These are phyloP conservation scores for Agapornis canus DNA, from an alignment of 2,797 vertebrate species.

Conservation along the genomic window DNA sequence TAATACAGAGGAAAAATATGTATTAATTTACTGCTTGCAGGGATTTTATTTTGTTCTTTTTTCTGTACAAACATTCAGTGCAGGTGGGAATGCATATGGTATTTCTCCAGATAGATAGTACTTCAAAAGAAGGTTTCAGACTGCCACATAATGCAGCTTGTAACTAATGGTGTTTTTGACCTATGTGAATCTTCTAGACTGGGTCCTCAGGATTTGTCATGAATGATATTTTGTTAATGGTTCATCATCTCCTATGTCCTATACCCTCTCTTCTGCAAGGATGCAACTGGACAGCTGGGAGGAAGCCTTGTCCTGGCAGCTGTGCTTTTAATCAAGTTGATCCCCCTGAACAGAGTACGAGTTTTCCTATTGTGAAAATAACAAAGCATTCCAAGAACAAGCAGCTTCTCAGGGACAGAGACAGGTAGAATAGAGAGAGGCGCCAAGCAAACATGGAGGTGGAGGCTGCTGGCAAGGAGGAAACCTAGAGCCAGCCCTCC, in stretches of 20 bases:
- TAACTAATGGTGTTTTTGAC: neutral
- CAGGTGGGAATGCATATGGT: neutral
- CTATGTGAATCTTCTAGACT: neutral
- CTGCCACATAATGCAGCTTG: neutral
- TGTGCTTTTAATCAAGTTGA: neutral
- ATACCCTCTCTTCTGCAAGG: neutral
- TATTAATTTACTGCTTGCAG: neutral
- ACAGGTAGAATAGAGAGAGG: neutral
- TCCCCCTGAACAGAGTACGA: neutral
- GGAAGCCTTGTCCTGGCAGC: neutral
- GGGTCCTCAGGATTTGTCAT: neutral
- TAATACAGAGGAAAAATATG: neutral
- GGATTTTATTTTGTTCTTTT: neutral
- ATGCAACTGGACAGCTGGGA: neutral
- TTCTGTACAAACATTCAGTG: neutral
- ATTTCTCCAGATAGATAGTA: neutral
- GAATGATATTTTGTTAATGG: neutral
- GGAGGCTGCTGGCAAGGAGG: neutral
- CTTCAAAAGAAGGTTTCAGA: neutral
- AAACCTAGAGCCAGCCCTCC: neutral
- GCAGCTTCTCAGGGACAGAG: neutral
- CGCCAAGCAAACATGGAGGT: neutral
- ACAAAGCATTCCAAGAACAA: neutral
- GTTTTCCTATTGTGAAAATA: neutral
- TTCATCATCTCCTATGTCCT: rapidly evolving